Percentiles rank a stretch among this genome's conserved stretches.
Evolutionary conservation across 2,888 invertebrate species (phyloP).

Genomic region (Drosophila niveifrons): DNA sequence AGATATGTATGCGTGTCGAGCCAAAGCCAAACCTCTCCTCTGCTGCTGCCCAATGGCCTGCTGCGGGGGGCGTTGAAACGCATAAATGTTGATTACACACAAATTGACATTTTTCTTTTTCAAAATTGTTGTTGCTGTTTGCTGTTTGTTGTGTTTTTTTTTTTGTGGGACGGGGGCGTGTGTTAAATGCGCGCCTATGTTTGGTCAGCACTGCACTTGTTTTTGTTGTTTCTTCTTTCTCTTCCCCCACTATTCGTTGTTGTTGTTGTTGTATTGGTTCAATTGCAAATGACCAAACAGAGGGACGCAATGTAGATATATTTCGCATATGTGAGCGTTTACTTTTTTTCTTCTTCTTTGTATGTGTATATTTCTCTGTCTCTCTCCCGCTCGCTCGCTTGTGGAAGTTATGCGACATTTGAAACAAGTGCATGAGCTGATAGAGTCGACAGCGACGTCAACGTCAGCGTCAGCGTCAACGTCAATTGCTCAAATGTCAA

Average conservation of each 20-base stretch:
- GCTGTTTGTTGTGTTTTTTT: conserved; percentile 3
- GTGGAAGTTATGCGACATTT: conserved; percentile 36
- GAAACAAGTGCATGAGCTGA: conserved; percentile 34
- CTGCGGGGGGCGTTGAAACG: conserved; percentile 68
- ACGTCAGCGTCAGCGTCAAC: conserved; percentile 25
- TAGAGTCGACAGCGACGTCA: conserved; percentile 33
- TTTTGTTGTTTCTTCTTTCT: conserved; percentile 27
- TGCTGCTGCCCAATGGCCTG: conserved; percentile 55
- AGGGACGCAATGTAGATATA: conserved; percentile 63
- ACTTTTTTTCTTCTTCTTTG: conserved; percentile 8
- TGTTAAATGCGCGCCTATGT: conserved; percentile 58
- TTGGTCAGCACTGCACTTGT: conserved; percentile 47
- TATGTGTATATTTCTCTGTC: conserved; percentile 20
- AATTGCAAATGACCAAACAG: conserved; percentile 71
- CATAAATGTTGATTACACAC: conserved; percentile 79
- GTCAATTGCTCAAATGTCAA: conserved; percentile 46
- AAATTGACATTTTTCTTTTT: conserved; percentile 63
- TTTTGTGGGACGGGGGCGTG: conserved; percentile 48
- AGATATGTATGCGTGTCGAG: conserved; percentile 42
- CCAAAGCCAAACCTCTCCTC: conserved; percentile 65
- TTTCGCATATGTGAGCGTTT: conserved; percentile 16
- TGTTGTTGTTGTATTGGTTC: conserved; percentile 64
- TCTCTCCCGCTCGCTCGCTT: conserved; percentile 18
- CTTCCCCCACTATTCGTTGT: background rate
- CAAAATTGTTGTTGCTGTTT: conserved; percentile 20